These are phyloP conservation scores for Diloba caeruleocephala DNA, from an alignment of 2,888 invertebrate genomes.

Conservation along the genomic window DNA sequence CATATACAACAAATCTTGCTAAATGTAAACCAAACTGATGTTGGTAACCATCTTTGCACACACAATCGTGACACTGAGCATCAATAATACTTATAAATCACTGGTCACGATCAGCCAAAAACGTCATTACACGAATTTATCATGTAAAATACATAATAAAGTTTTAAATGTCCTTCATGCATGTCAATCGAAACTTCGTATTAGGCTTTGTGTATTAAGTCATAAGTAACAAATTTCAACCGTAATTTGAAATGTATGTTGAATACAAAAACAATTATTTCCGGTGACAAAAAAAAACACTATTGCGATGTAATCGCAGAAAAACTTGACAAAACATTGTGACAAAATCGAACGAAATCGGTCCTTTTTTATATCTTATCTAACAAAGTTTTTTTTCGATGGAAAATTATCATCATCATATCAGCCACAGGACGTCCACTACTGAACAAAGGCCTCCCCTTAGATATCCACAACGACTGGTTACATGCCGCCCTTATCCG, in stretches of 20 bases:
- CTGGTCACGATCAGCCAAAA: conserved; percentile 54
- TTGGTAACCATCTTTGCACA: conserved; percentile 23
- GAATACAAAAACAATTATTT: conserved; percentile 29
- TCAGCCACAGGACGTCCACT: too few relatives aligned
- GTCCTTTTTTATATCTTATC: too few relatives aligned
- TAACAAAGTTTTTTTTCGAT: too few relatives aligned
- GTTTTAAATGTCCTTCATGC: conserved; percentile 49
- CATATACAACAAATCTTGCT: conserved; percentile 24
- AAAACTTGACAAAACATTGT: conserved; percentile 14
- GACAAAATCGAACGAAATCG: conserved; percentile 12
- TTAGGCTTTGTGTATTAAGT: conserved; percentile 30
- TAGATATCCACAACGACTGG: too few relatives aligned
- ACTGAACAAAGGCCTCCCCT: too few relatives aligned
- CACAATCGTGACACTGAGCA: conserved; percentile 31
- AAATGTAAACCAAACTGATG: conserved; percentile 35
- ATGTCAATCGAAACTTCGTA: conserved; percentile 31
- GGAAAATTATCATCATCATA: too few relatives aligned
- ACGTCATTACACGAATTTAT: conserved; percentile 55
- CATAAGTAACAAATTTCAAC: conserved; percentile 20
- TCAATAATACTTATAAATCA: conserved; percentile 38
- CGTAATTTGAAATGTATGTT: conserved; percentile 9
- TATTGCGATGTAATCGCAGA: conserved; percentile 3
- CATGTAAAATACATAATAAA: conserved; percentile 48
- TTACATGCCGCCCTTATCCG: too few relatives aligned
- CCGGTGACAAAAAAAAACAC: conserved; percentile 17